Conservation (phyloP, 2,113 vertebrate species). For the Alaudala cheleensis region DNA sequence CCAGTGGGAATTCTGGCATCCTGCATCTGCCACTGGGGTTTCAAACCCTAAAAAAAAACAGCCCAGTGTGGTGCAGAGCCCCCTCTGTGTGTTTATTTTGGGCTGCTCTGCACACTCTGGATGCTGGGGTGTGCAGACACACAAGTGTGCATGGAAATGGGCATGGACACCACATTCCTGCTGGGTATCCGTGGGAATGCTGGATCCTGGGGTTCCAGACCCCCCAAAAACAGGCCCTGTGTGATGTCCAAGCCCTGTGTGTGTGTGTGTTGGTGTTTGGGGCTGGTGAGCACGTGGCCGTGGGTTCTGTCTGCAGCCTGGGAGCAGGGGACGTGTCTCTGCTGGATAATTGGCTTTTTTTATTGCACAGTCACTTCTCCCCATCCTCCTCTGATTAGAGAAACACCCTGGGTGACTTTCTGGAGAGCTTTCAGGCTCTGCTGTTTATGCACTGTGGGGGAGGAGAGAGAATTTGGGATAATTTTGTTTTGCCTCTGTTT, state of each 20-base stretch:
- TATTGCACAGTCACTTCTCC: constrained; percentile 14
- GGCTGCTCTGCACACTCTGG: not conserved
- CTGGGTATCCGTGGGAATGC: not conserved
- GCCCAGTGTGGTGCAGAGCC: not conserved
- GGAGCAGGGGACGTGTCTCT: not conserved
- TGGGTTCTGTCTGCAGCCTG: not conserved
- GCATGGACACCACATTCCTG: not conserved
- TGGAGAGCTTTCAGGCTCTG: constrained; percentile 28
- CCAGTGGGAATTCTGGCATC: not conserved
- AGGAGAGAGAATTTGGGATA: constrained; percentile 34
- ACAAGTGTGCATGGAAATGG: fast-evolving
- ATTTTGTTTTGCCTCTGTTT: constrained; percentile 45
- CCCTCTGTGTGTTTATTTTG: fast-evolving
- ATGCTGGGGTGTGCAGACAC: fast-evolving
- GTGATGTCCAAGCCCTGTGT: fast-evolving
- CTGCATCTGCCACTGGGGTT: not conserved
- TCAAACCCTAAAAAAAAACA: not conserved
- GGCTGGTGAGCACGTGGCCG: not conserved
- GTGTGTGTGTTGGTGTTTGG: fast-evolving
- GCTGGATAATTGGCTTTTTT: constrained; percentile 27
- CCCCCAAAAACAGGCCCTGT: not conserved
- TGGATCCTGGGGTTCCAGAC: not conserved
- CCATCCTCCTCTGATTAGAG: constrained; percentile 7
- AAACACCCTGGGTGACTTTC: constrained; percentile 6
- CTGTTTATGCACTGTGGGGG: constrained; percentile 31